Evolutionary conservation across 2,888 invertebrate genomes (phyloP), one percentile per base, ranked within the genome.

Genomic region (Mythimna pallens): DNA sequence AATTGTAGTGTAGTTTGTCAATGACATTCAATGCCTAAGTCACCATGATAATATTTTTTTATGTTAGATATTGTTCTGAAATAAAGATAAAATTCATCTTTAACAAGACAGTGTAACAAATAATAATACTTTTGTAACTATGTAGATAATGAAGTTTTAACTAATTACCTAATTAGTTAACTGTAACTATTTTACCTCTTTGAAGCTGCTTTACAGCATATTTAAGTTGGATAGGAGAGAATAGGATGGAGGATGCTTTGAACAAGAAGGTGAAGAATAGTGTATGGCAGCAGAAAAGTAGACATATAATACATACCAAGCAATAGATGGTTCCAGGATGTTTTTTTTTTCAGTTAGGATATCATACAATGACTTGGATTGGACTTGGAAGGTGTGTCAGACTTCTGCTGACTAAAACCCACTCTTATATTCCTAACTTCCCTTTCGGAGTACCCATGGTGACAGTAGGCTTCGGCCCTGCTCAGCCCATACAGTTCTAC

Each of bases 111-210:
- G n/a, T 57, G 17, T 58, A 34, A n/a, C 14, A 52, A 34, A 70
- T 62, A 58, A 43, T 14, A 9, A 65, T 12, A 52, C 9, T 47
- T 59, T 30, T 55, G 7, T 65, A 55, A 34, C 34, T 25, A 4
- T 50, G 36, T 12, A 47, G 52, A 54, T 69, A 63, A 47, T 54
- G n/a, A 6, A 52, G 17, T 58, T 65, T 50, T 22, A 40, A 61
- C 62, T 73, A 66, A 73, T 77, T 40, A 73, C 59, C 36, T 34
- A 73, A 61, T 80, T 43, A 52, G 25, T 64, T 47, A 78, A 25
- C 1, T 47, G 36, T 12, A 25, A 25, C 20, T 64, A 40, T 25
- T 34, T 74, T 74, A 80, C 75, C 57, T 47, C n/a, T 52, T 36
- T 40, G 1, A 30, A 40, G 5, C 36, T n/a, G 7, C 22, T 50